phyloP scores from a whole-genome alignment of 2,888 invertebrate species.

The Rosalia funebris region DNA sequence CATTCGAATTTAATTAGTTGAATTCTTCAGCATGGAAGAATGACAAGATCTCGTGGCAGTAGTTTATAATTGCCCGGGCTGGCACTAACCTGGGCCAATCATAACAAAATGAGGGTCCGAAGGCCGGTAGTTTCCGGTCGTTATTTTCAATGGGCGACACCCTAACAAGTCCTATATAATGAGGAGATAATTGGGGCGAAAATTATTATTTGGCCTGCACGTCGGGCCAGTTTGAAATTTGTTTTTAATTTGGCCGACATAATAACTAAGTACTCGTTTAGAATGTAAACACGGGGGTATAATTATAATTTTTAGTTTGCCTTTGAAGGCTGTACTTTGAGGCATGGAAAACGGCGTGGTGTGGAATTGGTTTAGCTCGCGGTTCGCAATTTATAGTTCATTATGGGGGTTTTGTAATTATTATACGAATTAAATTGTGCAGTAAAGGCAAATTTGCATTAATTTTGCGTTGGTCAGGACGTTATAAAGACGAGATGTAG shows the following conservation, averaged over 20 bases:
- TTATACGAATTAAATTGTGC: background rate
- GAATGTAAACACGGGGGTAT: constrained; percentile 13
- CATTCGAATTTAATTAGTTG: too few relatives aligned
- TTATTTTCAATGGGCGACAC: constrained; percentile 51
- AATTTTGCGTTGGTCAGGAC: too few relatives aligned
- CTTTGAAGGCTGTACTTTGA: background rate
- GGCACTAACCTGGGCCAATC: constrained; percentile 45
- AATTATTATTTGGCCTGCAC: constrained; percentile 43
- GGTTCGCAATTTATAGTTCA: background rate
- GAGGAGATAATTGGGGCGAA: constrained; percentile 56
- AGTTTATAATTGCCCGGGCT: constrained; percentile 26
- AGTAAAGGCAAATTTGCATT: too few relatives aligned
- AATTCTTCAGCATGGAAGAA: background rate
- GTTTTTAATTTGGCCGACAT: constrained; percentile 18
- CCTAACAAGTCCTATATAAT: constrained; percentile 54
- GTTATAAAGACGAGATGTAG: too few relatives aligned
- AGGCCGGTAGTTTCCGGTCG: constrained; percentile 50
- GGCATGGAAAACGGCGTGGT: background rate
- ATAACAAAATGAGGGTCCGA: constrained; percentile 38
- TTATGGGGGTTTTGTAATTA: background rate
- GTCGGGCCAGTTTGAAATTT: constrained; percentile 11
- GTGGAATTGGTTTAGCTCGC: too few relatives aligned
- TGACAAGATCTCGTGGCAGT: background rate
- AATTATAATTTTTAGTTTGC: background rate
- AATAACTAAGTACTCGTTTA: constrained; percentile 13